Evolutionary conservation across 2,797 vertebrate species (phyloP).

Genomic region (Karalla daura): DNA sequence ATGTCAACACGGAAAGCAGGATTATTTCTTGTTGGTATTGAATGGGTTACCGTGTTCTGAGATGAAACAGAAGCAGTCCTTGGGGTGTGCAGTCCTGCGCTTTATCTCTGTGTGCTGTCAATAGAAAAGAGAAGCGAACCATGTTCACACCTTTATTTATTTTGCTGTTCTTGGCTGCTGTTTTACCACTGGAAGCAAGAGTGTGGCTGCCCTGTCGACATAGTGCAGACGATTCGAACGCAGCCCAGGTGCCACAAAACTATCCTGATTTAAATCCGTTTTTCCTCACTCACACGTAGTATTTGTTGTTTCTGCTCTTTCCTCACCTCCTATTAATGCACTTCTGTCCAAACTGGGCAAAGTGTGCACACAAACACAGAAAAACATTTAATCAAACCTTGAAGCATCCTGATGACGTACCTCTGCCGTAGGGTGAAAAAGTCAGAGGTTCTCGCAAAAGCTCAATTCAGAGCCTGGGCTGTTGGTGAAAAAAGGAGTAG

Average conservation of each 20-base stretch:
- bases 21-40: not conserved
- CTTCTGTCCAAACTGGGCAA: not conserved
- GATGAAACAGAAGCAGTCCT: slow-evolving; percentile 59
- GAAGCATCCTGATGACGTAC: not conserved
- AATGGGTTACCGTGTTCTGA: slow-evolving; percentile 44
- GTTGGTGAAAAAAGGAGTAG: slow-evolving; percentile 39
- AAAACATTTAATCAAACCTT: slow-evolving; percentile 15
- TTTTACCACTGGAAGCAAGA: slow-evolving; percentile 21
- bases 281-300: slow-evolving; percentile 29
- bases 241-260: slow-evolving; percentile 39
- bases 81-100: slow-evolving; percentile 36
- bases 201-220: slow-evolving; percentile 41
- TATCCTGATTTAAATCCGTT: slow-evolving; percentile 30
- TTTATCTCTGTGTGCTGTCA: slow-evolving; percentile 57
- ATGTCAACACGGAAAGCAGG: not conserved
- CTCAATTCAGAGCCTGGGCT: slow-evolving; percentile 15
- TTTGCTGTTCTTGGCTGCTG: slow-evolving; percentile 58
- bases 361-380: not conserved
- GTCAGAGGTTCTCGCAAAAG: slow-evolving; percentile 33
- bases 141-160: slow-evolving; percentile 71
- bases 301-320: slow-evolving; percentile 27
- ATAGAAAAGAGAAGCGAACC: slow-evolving; percentile 58
- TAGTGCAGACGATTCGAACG: slow-evolving; percentile 50
- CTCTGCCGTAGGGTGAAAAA: slow-evolving; percentile 39
- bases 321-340: slow-evolving; percentile 15